Conservation (phyloP, 2,113 vertebrate genomes). For the Ptilorrhoa leucosticta region DNA sequence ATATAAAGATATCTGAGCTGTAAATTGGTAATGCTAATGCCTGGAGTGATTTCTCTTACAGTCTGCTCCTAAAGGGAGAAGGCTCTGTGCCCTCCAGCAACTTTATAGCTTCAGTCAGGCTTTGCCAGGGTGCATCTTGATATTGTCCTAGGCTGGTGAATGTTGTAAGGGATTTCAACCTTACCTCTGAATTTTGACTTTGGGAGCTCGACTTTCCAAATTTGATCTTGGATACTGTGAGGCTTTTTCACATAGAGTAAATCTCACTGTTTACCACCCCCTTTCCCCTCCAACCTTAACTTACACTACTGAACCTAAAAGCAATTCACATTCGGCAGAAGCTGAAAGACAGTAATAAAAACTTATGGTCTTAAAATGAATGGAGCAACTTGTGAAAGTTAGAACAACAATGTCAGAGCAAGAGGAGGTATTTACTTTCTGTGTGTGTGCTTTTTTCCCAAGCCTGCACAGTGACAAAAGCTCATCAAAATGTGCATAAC, state of each 20-base stretch:
- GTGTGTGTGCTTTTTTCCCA: not conserved
- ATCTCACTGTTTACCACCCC: not conserved
- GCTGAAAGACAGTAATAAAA: not conserved
- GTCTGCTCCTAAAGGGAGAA: not conserved
- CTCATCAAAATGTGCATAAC: slow-evolving; percentile 44
- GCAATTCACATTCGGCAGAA: not conserved
- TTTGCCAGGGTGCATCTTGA: not conserved
- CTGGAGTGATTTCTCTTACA: not conserved
- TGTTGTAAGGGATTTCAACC: not conserved
- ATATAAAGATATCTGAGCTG: not conserved
- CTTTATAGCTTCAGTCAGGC: not conserved
- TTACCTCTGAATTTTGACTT: not conserved
- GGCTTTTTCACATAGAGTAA: not conserved
- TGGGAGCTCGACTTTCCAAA: not conserved
- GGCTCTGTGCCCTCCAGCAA: not conserved
- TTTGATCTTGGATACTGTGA: not conserved
- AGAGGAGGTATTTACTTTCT: not conserved
- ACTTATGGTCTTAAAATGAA: not conserved
- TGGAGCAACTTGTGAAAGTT: not conserved
- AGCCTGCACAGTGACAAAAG: not conserved
- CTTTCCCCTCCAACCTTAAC: not conserved
- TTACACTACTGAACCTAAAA: not conserved
- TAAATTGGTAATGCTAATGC: not conserved
- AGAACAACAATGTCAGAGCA: not conserved
- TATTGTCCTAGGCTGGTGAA: not conserved